phyloP scores from a whole-genome alignment of 2,888 invertebrate species.

The Orthonychiurus folsomi region DNA sequence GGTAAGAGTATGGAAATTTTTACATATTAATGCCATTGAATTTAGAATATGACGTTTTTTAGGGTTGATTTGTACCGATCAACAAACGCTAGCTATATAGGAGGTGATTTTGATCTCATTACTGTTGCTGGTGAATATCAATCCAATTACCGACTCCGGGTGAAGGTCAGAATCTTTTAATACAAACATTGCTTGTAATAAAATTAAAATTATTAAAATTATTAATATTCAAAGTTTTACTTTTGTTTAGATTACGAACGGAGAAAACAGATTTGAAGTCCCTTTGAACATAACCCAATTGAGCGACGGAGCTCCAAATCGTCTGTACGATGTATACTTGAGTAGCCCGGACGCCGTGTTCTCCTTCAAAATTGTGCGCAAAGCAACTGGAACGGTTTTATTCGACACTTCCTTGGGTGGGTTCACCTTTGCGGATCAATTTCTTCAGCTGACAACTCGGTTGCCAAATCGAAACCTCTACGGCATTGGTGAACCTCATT shows the following conservation, averaged over 20 bases:
- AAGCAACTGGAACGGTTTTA: slow-evolving; percentile 25
- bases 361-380: slow-evolving; percentile 29
- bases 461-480: slow-evolving; percentile 45
- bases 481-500: slow-evolving; percentile 46
- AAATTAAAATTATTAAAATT: no score
- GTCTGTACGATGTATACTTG: slow-evolving; percentile 35
- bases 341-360: slow-evolving; percentile 34
- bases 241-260: slow-evolving; percentile 8
- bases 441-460: slow-evolving; percentile 45
- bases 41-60: slow-evolving; percentile 6
- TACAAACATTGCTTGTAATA: no score
- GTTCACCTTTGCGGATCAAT: slow-evolving; percentile 46
- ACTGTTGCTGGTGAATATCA: slow-evolving; percentile 30
- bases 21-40: background rate
- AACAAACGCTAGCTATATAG: slow-evolving; percentile 24
- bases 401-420: slow-evolving; percentile 43
- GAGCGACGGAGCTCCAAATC: slow-evolving; percentile 15
- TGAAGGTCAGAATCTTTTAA: slow-evolving; percentile 22
- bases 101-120: slow-evolving; percentile 24
- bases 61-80: slow-evolving; percentile 24
- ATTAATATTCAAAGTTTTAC: background rate
- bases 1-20: no score
- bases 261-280: slow-evolving; percentile 27
- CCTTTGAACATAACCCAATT: slow-evolving; percentile 22
- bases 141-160: slow-evolving; percentile 32